Conservation (phyloP, 2,797 vertebrate genomes). For the Coilia nasus region DNA sequence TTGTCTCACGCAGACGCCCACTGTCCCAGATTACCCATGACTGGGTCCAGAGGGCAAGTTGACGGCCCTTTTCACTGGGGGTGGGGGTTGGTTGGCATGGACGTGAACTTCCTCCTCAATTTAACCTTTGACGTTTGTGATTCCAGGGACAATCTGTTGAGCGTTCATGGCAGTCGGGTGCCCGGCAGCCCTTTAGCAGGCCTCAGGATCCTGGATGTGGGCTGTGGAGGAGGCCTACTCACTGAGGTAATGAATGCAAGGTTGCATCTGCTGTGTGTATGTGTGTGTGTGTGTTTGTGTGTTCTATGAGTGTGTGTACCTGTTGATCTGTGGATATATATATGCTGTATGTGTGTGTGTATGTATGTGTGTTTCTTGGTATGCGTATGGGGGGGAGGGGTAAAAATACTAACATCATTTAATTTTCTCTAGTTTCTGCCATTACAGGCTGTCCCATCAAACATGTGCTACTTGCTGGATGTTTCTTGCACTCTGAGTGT, state of each 20-base stretch:
- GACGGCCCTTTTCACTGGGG: not conserved
- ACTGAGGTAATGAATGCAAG: conserved; percentile 79
- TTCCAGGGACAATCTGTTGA: conserved; percentile 90
- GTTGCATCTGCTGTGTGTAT: not conserved
- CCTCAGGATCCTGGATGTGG: conserved; percentile 87
- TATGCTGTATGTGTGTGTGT: no score
- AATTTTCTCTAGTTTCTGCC: not conserved
- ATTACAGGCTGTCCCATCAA: not conserved
- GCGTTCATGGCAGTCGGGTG: conserved; percentile 67
- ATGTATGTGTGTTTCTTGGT: no score
- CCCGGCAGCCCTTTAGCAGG: conserved; percentile 83
- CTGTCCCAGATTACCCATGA: not conserved
- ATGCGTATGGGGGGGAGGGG: no score
- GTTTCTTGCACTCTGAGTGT: not conserved
- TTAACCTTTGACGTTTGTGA: conserved; percentile 1
- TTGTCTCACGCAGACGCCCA: not conserved
- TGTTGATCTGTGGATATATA: not conserved
- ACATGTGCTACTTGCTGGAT: not conserved
- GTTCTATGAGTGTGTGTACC: not conserved
- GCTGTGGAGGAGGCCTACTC: conserved; percentile 93
- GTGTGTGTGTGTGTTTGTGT: not conserved
- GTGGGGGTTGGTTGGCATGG: not conserved
- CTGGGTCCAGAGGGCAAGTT: not conserved
- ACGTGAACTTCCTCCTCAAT: not conserved
- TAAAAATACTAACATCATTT: not conserved